These are phyloP conservation scores for Agonopterix heracliana DNA, from an alignment of 2,888 invertebrate species.

Conservation along the genomic window DNA sequence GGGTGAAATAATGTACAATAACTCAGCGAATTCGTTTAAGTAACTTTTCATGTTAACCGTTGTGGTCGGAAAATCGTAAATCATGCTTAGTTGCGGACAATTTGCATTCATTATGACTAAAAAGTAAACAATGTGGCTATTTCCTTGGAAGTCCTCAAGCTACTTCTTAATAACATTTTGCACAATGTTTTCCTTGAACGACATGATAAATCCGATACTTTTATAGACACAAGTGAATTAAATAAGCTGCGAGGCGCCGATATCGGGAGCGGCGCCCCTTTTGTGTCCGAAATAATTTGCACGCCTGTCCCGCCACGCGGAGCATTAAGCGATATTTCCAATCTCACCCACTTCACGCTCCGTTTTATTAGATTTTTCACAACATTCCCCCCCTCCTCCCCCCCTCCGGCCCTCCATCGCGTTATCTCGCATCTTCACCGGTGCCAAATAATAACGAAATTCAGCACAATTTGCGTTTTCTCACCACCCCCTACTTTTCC, in stretches of 20 bases:
- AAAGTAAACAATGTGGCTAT: not conserved
- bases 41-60: not conserved
- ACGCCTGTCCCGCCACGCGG: slow-evolving; percentile 3
- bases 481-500: slow-evolving; percentile 19
- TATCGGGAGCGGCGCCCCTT: not conserved
- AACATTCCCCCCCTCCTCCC: slow-evolving; percentile 25
- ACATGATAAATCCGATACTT: slow-evolving; percentile 4
- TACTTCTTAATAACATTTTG: too few relatives aligned
- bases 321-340: slow-evolving; percentile 48
- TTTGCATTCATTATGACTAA: not conserved
- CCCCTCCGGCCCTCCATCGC: slow-evolving; percentile 7
- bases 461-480: slow-evolving; percentile 52
- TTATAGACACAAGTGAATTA: not conserved
- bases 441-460: slow-evolving; percentile 59
- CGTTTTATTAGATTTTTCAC: slow-evolving; percentile 55
- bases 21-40: too few relatives aligned
- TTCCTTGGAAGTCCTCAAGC: not conserved
- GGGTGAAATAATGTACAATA: too few relatives aligned
- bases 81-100: slow-evolving; percentile 1
- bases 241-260: not conserved
- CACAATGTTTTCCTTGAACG: too few relatives aligned
- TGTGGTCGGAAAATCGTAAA: not conserved
- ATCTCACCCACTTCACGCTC: slow-evolving; percentile 38
- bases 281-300: slow-evolving; percentile 21
- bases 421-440: slow-evolving; percentile 48